A percentile compares a stretch with the other conserved stretches of the same genome.
Evolutionary conservation across 1,140 invertebrate genomes (phyloP).

Genomic region (Luehdorfia chinensis): DNA sequence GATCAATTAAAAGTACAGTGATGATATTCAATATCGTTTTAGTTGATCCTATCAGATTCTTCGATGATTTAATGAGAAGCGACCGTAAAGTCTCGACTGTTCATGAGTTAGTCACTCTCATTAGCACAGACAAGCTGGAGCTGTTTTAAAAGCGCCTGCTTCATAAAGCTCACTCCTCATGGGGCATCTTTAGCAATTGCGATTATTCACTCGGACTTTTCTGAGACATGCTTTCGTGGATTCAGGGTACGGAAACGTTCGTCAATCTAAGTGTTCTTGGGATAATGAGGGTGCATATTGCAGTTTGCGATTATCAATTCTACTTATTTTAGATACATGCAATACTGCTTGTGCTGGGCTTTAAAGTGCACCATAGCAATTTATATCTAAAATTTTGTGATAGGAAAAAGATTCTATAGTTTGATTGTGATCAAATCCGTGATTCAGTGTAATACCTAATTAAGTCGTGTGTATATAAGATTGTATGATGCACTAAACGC

Average conservation of each 20-base stretch:
- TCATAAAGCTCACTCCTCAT: slow-evolving; percentile 56
- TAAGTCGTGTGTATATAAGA: slow-evolving; percentile 39
- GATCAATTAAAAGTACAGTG: slow-evolving; percentile 37
- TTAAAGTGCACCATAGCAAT: slow-evolving; percentile 72
- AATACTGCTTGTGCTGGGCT: slow-evolving; percentile 58
- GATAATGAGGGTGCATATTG: slow-evolving; percentile 66
- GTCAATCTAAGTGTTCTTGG: slow-evolving; percentile 60
- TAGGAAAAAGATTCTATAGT: slow-evolving; percentile 1
- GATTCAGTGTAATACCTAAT: slow-evolving; percentile 28
- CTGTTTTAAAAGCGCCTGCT: slow-evolving; percentile 66
- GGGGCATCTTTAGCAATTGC: slow-evolving; percentile 44
- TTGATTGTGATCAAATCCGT: slow-evolving; percentile 27
- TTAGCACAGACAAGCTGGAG: slow-evolving; percentile 68
- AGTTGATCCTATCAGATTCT: slow-evolving; percentile 52
- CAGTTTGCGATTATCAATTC: slow-evolving; percentile 62
- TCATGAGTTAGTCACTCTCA: slow-evolving; percentile 63
- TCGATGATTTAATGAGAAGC: slow-evolving; percentile 56
- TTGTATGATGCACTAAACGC: slow-evolving; percentile 73
- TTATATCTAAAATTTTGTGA: slow-evolving; percentile 29
- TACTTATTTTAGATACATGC: slow-evolving; percentile 63
- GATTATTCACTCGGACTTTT: slow-evolving; percentile 58
- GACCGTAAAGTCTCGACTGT: slow-evolving; percentile 43
- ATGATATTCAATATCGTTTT: slow-evolving; percentile 10
- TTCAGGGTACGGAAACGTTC: slow-evolving; percentile 40
- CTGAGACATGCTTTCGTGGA: slow-evolving; percentile 77